These are phyloP conservation scores for Cepphus grylle DNA, from an alignment of 2,113 vertebrate genomes.

Conservation along the genomic window DNA sequence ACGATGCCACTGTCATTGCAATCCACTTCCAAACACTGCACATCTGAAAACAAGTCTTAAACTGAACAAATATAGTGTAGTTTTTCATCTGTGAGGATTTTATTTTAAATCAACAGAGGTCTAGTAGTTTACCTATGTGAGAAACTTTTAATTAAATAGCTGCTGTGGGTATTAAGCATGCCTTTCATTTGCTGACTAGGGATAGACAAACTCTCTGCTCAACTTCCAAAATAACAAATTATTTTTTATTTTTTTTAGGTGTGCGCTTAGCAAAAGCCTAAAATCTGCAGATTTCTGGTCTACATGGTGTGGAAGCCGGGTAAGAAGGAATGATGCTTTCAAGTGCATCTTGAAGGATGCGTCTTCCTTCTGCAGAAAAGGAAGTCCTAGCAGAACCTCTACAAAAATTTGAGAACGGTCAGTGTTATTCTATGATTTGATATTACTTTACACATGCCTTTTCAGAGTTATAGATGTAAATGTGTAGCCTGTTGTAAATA, in stretches of 20 bases:
- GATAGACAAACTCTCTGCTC: not conserved
- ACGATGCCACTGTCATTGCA: not conserved
- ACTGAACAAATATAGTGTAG: not conserved
- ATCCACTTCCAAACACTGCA: not conserved
- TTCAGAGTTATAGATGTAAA: not conserved
- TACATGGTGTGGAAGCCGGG: not conserved
- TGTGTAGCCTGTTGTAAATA: not conserved
- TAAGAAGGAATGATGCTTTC: not conserved
- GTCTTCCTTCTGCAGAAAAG: not conserved
- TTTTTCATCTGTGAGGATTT: not conserved
- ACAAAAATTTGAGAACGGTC: not conserved
- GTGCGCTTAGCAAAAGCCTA: not conserved
- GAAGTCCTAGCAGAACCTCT: not conserved
- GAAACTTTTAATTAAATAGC: not conserved
- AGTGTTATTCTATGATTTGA: not conserved
- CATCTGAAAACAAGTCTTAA: not conserved
- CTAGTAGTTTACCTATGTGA: not conserved
- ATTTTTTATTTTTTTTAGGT: not conserved
- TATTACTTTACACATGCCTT: not conserved
- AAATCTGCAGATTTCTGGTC: not conserved
- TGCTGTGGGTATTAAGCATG: not conserved
- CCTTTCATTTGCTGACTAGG: not conserved
- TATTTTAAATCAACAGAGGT: not conserved
- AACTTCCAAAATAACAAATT: not conserved
- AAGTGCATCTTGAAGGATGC: not conserved